These are phyloP conservation scores for Stichodactyla helianthus DNA, from an alignment of 64 coral and sea anemone genomes.

Conservation along the genomic window DNA sequence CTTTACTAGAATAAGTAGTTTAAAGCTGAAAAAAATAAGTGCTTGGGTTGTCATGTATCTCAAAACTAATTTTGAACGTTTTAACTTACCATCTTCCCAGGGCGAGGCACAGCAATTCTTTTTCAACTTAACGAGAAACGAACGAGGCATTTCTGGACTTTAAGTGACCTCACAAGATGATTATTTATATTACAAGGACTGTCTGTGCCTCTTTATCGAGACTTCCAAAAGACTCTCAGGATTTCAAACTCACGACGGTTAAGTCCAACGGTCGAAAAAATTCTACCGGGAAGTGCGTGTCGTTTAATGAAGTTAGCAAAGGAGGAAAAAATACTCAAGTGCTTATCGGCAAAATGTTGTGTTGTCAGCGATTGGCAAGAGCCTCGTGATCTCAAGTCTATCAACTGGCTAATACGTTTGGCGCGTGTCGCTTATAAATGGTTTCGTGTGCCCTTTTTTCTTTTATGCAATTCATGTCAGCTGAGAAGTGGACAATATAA, in stretches of 20 bases:
- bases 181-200: constrained; percentile 17
- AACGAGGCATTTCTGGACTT: constrained; percentile 81
- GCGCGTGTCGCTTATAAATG: constrained; percentile 95
- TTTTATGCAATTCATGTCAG: constrained; percentile 93
- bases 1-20: background rate
- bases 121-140: constrained; percentile 96
- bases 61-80: background rate
- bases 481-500: constrained; percentile 99
- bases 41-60: background rate
- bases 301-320: background rate
- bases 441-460: constrained; percentile 99
- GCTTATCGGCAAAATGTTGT: background rate
- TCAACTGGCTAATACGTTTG: constrained; percentile 91
- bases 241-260: constrained; percentile 3
- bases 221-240: constrained; percentile 22
- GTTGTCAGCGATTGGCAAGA: constrained; percentile 9
- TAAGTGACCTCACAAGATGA: constrained; percentile 39
- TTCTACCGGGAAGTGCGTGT: background rate
- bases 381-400: constrained; percentile 25
- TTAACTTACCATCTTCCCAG: constrained; percentile 75
- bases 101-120: constrained; percentile 38
- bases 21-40: background rate
- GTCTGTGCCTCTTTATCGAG: constrained; percentile 56
- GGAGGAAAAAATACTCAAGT: background rate
- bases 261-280: constrained; percentile 6